Conservation (phyloP, 2,888 invertebrate species). For the Notodonta ziczac region DNA sequence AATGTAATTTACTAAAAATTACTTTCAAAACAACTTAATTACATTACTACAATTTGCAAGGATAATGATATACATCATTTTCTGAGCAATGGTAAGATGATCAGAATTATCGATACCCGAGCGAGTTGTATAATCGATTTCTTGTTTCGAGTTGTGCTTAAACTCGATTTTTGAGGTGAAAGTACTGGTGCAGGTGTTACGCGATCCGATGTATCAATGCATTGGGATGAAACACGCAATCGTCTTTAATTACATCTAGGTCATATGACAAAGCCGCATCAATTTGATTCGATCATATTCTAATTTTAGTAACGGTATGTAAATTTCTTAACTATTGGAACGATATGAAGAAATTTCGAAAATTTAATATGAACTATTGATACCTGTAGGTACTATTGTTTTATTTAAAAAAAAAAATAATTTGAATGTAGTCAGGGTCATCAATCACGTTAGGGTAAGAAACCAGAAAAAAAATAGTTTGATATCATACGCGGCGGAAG, state of each 20-base stretch:
- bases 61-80: not conserved
- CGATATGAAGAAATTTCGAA: not conserved
- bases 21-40: no score
- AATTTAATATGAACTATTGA: no score
- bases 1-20: no score
- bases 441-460: no score
- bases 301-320: not conserved
- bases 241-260: conserved; percentile 47
- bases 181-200: conserved; percentile 68
- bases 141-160: conserved; percentile 55
- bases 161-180: conserved; percentile 72
- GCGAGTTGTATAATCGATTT: conserved; percentile 69
- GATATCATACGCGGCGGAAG: no score
- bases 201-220: conserved; percentile 55
- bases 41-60: not conserved
- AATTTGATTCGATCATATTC: conserved; percentile 12
- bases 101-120: conserved; percentile 45
- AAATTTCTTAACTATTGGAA: not conserved
- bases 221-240: conserved; percentile 69
- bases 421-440: no score
- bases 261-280: conserved; percentile 34
- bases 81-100: conserved; percentile 29
- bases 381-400: no score
- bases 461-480: no score
- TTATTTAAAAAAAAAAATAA: no score